Conservation (phyloP, 2,888 invertebrate species). For the Mythimna lalbum region DNA sequence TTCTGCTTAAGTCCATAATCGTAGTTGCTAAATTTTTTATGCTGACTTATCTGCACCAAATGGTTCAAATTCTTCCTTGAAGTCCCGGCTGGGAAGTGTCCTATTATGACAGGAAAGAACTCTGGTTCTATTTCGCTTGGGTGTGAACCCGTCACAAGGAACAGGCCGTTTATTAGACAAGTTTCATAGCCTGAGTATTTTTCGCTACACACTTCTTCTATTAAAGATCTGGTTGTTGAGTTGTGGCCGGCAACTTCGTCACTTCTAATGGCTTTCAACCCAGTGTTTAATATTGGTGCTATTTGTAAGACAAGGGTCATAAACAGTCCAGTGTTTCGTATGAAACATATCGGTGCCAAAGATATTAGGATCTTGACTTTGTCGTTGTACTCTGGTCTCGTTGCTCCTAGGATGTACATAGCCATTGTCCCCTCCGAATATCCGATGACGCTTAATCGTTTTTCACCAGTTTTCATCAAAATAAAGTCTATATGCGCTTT, state of each 20-base stretch:
- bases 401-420: slow-evolving; percentile 87
- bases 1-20: slow-evolving; percentile 72
- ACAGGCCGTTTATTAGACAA: slow-evolving; percentile 61
- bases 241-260: slow-evolving; percentile 63
- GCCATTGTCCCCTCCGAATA: slow-evolving; percentile 92
- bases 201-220: slow-evolving; percentile 62
- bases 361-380: slow-evolving; percentile 88
- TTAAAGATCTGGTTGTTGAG: slow-evolving; percentile 49
- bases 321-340: slow-evolving; percentile 54
- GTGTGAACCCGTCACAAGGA: slow-evolving; percentile 61
- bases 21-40: slow-evolving; percentile 68
- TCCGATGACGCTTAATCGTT: slow-evolving; percentile 91
- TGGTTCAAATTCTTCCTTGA: slow-evolving; percentile 74
- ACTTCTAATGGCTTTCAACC: slow-evolving; percentile 31
- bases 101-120: slow-evolving; percentile 61
- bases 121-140: slow-evolving; percentile 65
- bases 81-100: slow-evolving; percentile 72
- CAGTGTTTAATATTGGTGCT: slow-evolving; percentile 53
- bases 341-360: slow-evolving; percentile 67
- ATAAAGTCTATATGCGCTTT: slow-evolving; percentile 90
- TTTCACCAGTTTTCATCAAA: slow-evolving; percentile 82
- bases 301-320: slow-evolving; percentile 40
- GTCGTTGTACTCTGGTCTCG: slow-evolving; percentile 89
- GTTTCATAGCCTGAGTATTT: slow-evolving; percentile 60
- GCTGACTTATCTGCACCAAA: slow-evolving; percentile 66